phyloP scores from a whole-genome alignment of 2,113 vertebrate genomes.

The Bostrychus sinensis region DNA sequence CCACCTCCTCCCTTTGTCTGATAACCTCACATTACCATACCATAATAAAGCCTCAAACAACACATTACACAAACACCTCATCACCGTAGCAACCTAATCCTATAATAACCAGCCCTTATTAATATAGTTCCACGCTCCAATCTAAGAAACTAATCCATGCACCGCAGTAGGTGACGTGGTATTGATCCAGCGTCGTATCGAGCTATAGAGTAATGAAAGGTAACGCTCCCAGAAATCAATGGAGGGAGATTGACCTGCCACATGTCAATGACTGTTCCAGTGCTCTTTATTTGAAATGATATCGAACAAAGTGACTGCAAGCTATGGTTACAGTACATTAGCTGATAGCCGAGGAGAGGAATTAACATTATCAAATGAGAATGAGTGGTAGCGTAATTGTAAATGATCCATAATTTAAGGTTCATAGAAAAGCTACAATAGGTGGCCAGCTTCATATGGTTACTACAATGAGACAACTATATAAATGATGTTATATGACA shows the following conservation, averaged over 20 bases:
- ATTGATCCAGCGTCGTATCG: constrained; percentile 4
- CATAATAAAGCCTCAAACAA: background rate
- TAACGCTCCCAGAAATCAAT: constrained; percentile 8
- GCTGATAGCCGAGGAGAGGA: constrained; percentile 1
- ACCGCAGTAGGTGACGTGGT: background rate
- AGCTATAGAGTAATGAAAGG: constrained; percentile 3
- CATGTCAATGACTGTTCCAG: constrained; percentile 18
- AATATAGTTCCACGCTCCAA: background rate
- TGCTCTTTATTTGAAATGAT: constrained; percentile 5
- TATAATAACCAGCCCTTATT: background rate
- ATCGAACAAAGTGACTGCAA: constrained; percentile 8
- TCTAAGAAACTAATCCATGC: constrained; percentile 13
- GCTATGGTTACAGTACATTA: constrained; percentile 3
- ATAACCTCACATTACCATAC: background rate
- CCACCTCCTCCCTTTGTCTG: background rate
- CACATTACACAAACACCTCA: background rate
- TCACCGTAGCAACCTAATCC: background rate
- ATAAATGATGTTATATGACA: no score
- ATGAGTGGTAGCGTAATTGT: background rate
- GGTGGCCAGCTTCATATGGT: no score
- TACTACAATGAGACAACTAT: no score
- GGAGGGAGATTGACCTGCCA: constrained; percentile 14
- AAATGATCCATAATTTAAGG: no score
- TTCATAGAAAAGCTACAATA: no score
- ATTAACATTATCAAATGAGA: constrained; percentile 1